phyloP scores from a whole-genome alignment of 1,140 invertebrate species.

The Solenopsis fugax region DNA sequence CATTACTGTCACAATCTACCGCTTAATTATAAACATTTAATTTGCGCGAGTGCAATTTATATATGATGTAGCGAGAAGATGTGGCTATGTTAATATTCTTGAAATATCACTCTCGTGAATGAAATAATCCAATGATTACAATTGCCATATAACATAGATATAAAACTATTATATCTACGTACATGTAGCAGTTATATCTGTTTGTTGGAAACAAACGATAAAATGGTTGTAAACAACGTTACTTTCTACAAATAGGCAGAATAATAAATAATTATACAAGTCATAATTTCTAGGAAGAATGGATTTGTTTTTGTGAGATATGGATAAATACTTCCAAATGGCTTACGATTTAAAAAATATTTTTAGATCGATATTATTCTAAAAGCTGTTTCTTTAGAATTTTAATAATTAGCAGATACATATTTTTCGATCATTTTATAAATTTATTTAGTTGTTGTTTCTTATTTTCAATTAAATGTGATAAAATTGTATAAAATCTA shows the following conservation, averaged over 20 bases:
- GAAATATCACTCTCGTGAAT: constrained; percentile 31
- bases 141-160: too few relatives aligned
- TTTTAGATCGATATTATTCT: background rate
- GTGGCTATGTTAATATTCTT: constrained; percentile 24
- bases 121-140: background rate
- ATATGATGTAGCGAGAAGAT: background rate
- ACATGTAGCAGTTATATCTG: too few relatives aligned
- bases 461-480: background rate
- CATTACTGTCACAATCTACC: constrained; percentile 4
- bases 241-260: background rate
- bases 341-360: background rate
- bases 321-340: background rate
- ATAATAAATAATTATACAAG: background rate
- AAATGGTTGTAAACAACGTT: constrained; percentile 11
- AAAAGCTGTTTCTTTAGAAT: background rate
- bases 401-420: background rate
- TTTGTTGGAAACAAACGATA: background rate
- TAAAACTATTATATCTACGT: too few relatives aligned
- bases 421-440: background rate
- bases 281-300: background rate
- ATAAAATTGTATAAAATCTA: background rate
- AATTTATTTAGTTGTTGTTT: background rate
- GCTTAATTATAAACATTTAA: constrained; percentile 55
- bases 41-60: constrained; percentile 56
- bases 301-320: background rate